Evolutionary conservation across 2,113 vertebrate genomes (phyloP).

Genomic region (Bufo bufo): DNA sequence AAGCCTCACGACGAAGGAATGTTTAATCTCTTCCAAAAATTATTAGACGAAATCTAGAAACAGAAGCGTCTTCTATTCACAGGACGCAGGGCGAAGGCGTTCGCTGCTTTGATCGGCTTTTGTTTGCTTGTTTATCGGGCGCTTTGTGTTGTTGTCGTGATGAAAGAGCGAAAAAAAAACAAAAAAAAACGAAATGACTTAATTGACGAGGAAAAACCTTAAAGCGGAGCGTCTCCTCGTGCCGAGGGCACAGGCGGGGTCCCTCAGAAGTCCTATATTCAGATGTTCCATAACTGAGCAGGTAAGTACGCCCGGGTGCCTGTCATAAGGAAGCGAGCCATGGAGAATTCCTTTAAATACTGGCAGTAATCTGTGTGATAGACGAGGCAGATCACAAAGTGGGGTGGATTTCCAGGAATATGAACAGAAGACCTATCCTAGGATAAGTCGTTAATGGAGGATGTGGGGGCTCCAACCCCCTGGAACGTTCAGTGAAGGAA

Average conservation of each 20-base stretch:
- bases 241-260: not conserved
- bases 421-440: too few relatives aligned
- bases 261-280: not conserved
- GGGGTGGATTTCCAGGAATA: too few relatives aligned
- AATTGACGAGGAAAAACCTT: slow-evolving; percentile 1
- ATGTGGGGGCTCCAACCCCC: too few relatives aligned
- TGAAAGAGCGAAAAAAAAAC: not conserved
- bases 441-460: too few relatives aligned
- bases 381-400: too few relatives aligned
- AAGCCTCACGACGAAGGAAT: not conserved
- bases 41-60: not conserved
- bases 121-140: not conserved
- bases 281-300: not conserved
- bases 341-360: too few relatives aligned
- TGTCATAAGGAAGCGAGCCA: too few relatives aligned
- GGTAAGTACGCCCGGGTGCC: too few relatives aligned
- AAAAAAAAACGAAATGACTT: not conserved
- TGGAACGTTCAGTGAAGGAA: too few relatives aligned
- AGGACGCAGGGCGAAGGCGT: not conserved
- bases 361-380: too few relatives aligned
- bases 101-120: not conserved
- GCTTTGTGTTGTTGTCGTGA: not conserved
- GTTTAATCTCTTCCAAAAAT: slow-evolving; percentile 33
- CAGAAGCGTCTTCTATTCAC: not conserved
- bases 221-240: not conserved